Conservation (phyloP, 2,797 vertebrate genomes). For the Petrocephalus sullivani region DNA sequence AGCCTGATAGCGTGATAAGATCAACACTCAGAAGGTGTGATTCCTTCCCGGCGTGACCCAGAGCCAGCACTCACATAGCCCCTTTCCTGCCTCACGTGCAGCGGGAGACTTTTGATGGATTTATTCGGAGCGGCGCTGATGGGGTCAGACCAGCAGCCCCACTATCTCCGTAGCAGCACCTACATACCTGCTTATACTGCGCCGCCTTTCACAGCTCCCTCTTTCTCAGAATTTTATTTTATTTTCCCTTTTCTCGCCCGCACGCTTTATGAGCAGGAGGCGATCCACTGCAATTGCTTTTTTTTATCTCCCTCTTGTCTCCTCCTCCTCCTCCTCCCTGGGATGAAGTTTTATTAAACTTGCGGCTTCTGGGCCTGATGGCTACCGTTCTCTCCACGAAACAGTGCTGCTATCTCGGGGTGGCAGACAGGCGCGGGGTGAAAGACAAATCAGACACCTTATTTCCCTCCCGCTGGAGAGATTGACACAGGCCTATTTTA, state of each 20-base stretch:
- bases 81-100: background rate
- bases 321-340: constrained; percentile 34
- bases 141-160: background rate
- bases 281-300: constrained; percentile 57
- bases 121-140: background rate
- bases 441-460: constrained; percentile 61
- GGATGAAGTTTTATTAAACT: constrained; percentile 27
- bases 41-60: background rate
- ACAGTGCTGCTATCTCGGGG: constrained; percentile 47
- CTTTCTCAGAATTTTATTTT: constrained; percentile 28
- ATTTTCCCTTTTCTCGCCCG: constrained; percentile 41
- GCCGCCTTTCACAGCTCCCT: background rate
- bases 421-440: constrained; percentile 49
- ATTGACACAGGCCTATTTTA: constrained; percentile 65
- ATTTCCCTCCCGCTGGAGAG: constrained; percentile 56
- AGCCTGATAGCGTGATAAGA: background rate
- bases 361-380: constrained; percentile 30
- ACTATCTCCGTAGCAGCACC: background rate
- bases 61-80: background rate
- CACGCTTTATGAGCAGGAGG: constrained; percentile 42
- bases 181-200: background rate
- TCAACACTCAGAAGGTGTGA: background rate
- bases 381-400: constrained; percentile 34
- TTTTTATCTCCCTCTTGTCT: constrained; percentile 36
- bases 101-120: background rate